Base-by-base conservation (phyloP, 2,888 invertebrate genomes). In the Diogma glabrata region DNA sequence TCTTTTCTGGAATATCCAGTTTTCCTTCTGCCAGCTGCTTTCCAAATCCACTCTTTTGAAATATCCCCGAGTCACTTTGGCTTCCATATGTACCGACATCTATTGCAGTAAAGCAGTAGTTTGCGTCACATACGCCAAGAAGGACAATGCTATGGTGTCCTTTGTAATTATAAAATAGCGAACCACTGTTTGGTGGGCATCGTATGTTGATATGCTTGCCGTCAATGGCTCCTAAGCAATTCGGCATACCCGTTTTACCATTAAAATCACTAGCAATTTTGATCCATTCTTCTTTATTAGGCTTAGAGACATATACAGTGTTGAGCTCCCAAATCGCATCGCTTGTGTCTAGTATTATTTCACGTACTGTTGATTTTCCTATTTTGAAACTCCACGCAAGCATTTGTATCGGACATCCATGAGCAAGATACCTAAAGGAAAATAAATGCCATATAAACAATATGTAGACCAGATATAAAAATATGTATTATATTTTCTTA, bases 151-250 rank as follows among this genome's bases (percentile, higher is more conserved):
- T 38, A 38, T 38, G 38, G 38, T 38, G 38, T n/a, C 38, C 38
- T 38, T 38, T 38, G 38, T 38, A 38, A 19, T 6, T 38, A 38
- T 17, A 38, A 33, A n/a, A 33, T 7, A 33, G 33, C 33, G 12
- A 33, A n/a, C 33, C 33, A 10, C 33, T 33, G n/a, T 33, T 33
- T 33, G 33, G 33, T 4, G 33, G 33, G 33, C 33, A 33, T 33
- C 33, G 10, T 12, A 33, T 33, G 14, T 33, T 33, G 14, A 33
- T 33, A 28, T 57, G 56, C 20, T 56, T 56, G 2, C 56, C 56
- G 26, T 57, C 55, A 17, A 57, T 54, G 4, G 56, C 57, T 49
- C 59, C 61, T 8, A 58, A n/a, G 24, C 57, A 59, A 53, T 60
- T 52, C 17, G 59, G 57, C 19, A 53, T 17, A 4, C 50, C 28